Conservation (phyloP, 2,797 vertebrate species). For the Naso thynnoides region DNA sequence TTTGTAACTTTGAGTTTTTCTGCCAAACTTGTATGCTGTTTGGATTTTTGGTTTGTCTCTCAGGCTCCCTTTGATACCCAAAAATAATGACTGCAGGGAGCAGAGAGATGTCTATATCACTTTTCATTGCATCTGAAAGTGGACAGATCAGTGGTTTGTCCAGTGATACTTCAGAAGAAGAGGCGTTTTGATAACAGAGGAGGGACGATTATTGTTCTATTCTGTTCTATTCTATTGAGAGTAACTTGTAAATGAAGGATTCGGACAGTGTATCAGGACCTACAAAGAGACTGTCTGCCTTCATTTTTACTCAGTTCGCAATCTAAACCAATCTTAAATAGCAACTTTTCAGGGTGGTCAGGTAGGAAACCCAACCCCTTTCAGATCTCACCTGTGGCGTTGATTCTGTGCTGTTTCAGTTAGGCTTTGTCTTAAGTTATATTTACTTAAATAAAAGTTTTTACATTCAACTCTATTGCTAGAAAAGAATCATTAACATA, state of each 20-base stretch:
- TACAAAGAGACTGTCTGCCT: too few species aligned
- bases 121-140: slow-evolving; percentile 13
- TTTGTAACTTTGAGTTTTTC: slow-evolving; percentile 1
- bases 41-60: slow-evolving; percentile 14
- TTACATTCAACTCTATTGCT: neutral
- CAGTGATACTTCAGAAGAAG: neutral
- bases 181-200: neutral
- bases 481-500: neutral
- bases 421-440: neutral
- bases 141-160: slow-evolving; percentile 25
- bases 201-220: neutral
- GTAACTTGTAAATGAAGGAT: too few species aligned
- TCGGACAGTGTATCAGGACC: too few species aligned
- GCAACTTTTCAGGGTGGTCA: too few species aligned
- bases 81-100: slow-evolving; percentile 3
- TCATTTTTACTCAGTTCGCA: too few species aligned
- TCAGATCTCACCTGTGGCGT: too few species aligned
- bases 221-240: too few species aligned
- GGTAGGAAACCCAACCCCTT: too few species aligned
- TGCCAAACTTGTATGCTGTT: neutral
- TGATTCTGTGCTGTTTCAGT: neutral
- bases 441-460: neutral
- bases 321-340: too few species aligned
- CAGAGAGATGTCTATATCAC: neutral
- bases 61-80: slow-evolving; percentile 15